A percentile compares a stretch with the other conserved stretches of the same genome.
Conservation (phyloP, 2,113 vertebrate species). For the Addax nasomaculatus region DNA sequence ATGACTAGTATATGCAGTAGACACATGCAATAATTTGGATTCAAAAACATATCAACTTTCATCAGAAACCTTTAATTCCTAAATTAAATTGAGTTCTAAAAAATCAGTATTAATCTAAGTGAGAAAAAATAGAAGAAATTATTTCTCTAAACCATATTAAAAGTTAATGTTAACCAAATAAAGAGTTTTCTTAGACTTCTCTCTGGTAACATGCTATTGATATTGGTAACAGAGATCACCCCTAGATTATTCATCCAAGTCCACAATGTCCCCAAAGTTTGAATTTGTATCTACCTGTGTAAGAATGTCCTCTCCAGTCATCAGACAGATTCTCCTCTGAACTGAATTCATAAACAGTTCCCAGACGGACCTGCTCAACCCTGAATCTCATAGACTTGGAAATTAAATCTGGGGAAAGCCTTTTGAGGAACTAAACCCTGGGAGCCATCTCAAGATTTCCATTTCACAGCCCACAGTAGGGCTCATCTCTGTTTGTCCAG, state of each 20-base stretch:
- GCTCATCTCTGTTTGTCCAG: background rate
- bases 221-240: background rate
- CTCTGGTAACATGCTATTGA: background rate
- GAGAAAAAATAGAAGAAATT: background rate
- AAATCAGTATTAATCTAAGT: background rate
- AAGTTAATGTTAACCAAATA: background rate
- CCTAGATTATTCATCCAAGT: background rate
- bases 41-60: background rate
- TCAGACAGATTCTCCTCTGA: background rate
- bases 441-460: background rate
- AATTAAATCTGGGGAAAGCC: background rate
- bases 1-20: background rate
- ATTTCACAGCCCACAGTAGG: background rate
- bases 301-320: background rate
- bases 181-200: background rate
- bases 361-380: background rate
- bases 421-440: background rate
- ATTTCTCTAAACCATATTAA: background rate
- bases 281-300: background rate
- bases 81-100: conserved; percentile 23
- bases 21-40: conserved; percentile 24
- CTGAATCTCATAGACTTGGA: background rate
- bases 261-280: background rate
- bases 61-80: background rate
- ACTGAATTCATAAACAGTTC: background rate